Evolutionary conservation across 2,888 invertebrate genomes (phyloP).

Genomic region (Psylliodes chrysocephalus): DNA sequence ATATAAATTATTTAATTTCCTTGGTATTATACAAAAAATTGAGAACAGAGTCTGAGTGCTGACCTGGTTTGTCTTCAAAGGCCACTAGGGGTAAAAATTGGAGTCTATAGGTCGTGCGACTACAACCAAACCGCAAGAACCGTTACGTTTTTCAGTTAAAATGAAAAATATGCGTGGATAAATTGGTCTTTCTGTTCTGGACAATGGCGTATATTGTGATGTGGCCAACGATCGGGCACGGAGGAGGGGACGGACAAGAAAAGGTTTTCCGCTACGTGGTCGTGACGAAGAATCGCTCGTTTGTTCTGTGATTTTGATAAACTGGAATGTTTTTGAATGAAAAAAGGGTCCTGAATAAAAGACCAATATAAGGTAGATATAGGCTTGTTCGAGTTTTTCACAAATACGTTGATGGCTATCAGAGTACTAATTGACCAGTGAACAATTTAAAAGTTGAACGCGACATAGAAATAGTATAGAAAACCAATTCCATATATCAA

Average conservation of each 20-base stretch:
- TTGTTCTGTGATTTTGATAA: slow-evolving; percentile 30
- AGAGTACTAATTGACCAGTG: too few species aligned
- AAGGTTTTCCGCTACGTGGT: slow-evolving; percentile 28
- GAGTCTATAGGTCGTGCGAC: slow-evolving; percentile 51
- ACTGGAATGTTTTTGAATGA: slow-evolving; percentile 27
- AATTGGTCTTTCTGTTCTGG: slow-evolving; percentile 41
- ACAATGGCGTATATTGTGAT: slow-evolving; percentile 39
- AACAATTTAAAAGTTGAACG: too few species aligned
- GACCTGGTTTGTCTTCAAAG: slow-evolving; percentile 44
- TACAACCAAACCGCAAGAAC: slow-evolving; percentile 42
- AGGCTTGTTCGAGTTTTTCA: too few species aligned
- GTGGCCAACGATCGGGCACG: slow-evolving; percentile 2
- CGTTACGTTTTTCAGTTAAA: slow-evolving; percentile 52
- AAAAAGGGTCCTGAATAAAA: slow-evolving; percentile 9
- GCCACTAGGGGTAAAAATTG: slow-evolving; percentile 51
- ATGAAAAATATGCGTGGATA: slow-evolving; percentile 56
- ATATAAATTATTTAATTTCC: too few species aligned
- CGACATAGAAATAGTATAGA: too few species aligned
- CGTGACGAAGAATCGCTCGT: slow-evolving; percentile 20
- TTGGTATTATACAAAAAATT: too few species aligned
- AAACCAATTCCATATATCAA: too few species aligned
- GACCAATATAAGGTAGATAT: not conserved
- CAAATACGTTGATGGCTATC: too few species aligned
- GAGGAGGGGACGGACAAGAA: slow-evolving; percentile 15
- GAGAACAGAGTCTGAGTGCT: not conserved